phyloP scores from a whole-genome alignment of 2,113 vertebrate species.

The Todiramphus chloris region DNA sequence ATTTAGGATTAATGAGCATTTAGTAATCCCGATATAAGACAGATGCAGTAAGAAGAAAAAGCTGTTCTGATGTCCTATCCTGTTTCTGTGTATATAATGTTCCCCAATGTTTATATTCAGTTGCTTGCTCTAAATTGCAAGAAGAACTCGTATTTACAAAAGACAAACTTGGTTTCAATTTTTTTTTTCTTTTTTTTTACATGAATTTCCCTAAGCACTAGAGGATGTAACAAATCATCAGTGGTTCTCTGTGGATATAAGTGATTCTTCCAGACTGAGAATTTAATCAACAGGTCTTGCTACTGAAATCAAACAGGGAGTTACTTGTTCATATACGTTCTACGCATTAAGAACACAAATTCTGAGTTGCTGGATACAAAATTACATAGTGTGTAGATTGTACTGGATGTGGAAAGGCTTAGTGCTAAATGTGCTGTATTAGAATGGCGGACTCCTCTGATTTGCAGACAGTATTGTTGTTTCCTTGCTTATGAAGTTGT shows the following conservation, averaged over 20 bases:
- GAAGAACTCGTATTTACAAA: neutral
- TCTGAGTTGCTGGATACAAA: neutral
- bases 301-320: neutral
- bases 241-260: neutral
- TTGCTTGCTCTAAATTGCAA: neutral
- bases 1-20: neutral
- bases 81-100: neutral
- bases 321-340: neutral
- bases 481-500: neutral
- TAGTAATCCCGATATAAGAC: neutral
- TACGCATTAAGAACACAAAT: neutral
- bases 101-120: neutral
- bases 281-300: slow-evolving; percentile 9
- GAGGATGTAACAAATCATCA: slow-evolving; percentile 20
- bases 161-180: neutral
- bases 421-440: neutral
- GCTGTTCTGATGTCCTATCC: neutral
- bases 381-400: neutral
- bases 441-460: neutral
- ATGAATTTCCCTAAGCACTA: neutral
- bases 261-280: neutral
- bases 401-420: neutral
- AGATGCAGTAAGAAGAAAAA: neutral
- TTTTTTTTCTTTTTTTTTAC: neutral
- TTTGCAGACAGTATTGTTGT: neutral